Base-by-base conservation (phyloP, 2,797 vertebrate species). In the Sebastes hopkinsi region DNA sequence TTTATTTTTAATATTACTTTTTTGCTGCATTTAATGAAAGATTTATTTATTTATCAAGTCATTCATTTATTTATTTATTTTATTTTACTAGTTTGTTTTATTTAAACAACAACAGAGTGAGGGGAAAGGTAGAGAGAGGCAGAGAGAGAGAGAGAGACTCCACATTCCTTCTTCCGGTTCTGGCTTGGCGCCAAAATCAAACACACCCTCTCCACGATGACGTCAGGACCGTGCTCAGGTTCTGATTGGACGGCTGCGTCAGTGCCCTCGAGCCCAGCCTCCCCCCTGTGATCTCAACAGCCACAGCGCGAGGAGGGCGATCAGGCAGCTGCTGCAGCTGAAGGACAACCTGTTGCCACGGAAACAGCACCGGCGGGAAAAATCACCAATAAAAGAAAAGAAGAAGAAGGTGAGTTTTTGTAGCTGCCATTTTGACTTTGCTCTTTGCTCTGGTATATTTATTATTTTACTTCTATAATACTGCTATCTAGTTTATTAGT, bases 331-430 rank as follows among this genome's bases (percentile, higher is more conserved):
- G 83, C 68, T 13, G 79, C 30, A 66, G 9, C 69, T 14, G 56
- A 46, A 58, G 68, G 36, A 75, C 79, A 74, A 74, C 75, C 76
- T 75, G 85, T 85, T 86, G 59, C 73, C 75, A 75, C 16, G 79
- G 84, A 87, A 67, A 85, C 80, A 0, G 25, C 2, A 60, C 25
- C 3, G 55, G 77, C 50, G 68, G 72, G 75, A 75, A 80, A 82
- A 54, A 18, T 6, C 4, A 29, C 3, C 34, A 38, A 6, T 12
- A 58, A 54, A 59, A 65, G 18, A 61, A 22, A 69, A 54, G 8
- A 38, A 38, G n/a, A 50, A 59, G 3, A 72, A 54, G 34, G 87
- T 86, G 32, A 67, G 69, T 83, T 81, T 69, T 36, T 62, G 2
- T 1, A 3, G 1, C 34, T 13, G 11, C 29, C 59, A 61, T 83